Evolutionary conservation across 2,113 vertebrate genomes (phyloP).

Genomic region (Pantherophis guttatus): DNA sequence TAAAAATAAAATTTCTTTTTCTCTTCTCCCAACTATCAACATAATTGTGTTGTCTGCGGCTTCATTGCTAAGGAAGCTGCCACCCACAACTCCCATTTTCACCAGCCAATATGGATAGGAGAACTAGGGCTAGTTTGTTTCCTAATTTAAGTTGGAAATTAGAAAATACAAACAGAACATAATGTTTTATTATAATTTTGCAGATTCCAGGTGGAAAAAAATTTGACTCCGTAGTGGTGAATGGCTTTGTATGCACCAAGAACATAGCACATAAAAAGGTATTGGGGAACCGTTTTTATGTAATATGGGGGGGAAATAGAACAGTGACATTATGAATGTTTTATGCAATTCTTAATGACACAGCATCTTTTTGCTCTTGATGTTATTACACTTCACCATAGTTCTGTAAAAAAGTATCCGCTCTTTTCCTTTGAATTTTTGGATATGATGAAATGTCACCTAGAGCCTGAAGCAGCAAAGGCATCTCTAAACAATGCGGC

Average conservation of each 20-base stretch:
- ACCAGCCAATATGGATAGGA: neutral
- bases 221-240: slow-evolving; percentile 92
- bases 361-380: neutral
- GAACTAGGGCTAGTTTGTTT: neutral
- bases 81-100: neutral
- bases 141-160: neutral
- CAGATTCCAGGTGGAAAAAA: slow-evolving; percentile 97
- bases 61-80: neutral
- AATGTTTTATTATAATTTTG: slow-evolving; percentile 24
- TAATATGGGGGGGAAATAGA: neutral
- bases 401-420: neutral
- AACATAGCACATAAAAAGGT: slow-evolving; percentile 99
- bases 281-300: neutral
- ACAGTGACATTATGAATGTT: neutral
- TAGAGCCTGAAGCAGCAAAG: neutral
- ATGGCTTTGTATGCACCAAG: slow-evolving; percentile 95
- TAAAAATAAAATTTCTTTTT: neutral
- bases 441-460: neutral
- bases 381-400: too few relatives aligned
- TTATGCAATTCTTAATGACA: neutral
- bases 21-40: neutral
- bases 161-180: neutral
- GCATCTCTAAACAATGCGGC: neutral
- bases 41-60: neutral
- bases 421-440: neutral